Percentiles rank a stretch among this genome's conserved stretches.
These are phyloP conservation scores for Imbricaverruca yamaguchii DNA, from an alignment of 2,888 invertebrate genomes.

Conservation along the genomic window DNA sequence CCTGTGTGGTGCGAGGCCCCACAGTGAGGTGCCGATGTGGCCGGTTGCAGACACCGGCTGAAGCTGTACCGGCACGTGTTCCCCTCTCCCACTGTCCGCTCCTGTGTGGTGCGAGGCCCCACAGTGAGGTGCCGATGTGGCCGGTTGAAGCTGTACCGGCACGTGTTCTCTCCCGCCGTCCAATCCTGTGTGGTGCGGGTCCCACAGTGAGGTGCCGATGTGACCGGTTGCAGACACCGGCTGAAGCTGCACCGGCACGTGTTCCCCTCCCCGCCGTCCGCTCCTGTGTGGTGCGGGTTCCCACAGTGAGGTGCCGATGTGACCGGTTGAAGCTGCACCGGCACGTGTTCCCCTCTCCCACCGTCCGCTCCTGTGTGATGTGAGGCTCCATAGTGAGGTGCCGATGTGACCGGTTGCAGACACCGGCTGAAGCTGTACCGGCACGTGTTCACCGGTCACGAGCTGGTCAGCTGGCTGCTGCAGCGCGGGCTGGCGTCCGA, in stretches of 20 bases:
- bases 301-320: neutral
- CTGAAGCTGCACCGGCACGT: constrained; percentile 60
- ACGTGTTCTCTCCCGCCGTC: neutral
- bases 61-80: constrained; percentile 70
- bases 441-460: constrained; percentile 70
- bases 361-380: neutral
- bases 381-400: neutral
- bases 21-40: too few relatives aligned
- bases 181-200: neutral
- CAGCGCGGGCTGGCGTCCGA: constrained; percentile 70
- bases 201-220: too few relatives aligned
- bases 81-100: too few relatives aligned
- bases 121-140: neutral
- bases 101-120: constrained; percentile 42
- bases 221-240: constrained; percentile 54
- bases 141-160: neutral
- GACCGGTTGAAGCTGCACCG: neutral
- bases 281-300: too few relatives aligned
- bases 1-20: too few relatives aligned
- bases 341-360: neutral
- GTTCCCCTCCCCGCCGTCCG: too few relatives aligned
- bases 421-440: constrained; percentile 71
- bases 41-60: constrained; percentile 63
- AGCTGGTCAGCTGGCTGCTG: constrained; percentile 78
- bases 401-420: constrained; percentile 43